phyloP scores from a whole-genome alignment of 2,888 invertebrate species.

The Athetis lepigone region DNA sequence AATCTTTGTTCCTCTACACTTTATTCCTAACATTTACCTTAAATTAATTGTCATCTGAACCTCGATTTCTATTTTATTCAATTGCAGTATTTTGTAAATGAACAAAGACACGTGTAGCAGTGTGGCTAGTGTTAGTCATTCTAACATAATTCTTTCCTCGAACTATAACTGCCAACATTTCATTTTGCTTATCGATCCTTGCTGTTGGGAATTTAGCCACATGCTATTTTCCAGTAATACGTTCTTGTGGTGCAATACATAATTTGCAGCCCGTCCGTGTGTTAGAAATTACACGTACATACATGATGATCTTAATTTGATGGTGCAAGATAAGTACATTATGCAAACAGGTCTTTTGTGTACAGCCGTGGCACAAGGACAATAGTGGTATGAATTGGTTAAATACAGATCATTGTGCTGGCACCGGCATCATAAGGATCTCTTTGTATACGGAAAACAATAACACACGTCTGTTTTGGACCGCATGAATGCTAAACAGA shows the following conservation, averaged over 20 bases:
- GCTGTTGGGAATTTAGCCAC: slow-evolving; percentile 53
- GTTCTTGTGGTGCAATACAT: slow-evolving; percentile 61
- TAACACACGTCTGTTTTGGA: slow-evolving; percentile 76
- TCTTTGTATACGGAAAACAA: slow-evolving; percentile 85
- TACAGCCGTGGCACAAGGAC: slow-evolving; percentile 75
- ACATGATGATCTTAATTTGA: slow-evolving; percentile 71
- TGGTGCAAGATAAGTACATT: slow-evolving; percentile 77
- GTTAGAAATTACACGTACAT: slow-evolving; percentile 59
- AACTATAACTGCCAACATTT: slow-evolving; percentile 42
- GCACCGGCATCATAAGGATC: slow-evolving; percentile 81
- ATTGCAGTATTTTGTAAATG: background rate
- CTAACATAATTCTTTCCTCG: slow-evolving; percentile 49
- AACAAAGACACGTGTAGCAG: background rate
- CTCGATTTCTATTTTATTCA: background rate
- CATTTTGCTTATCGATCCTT: slow-evolving; percentile 60
- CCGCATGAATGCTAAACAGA: slow-evolving; percentile 66
- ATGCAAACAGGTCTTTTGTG: slow-evolving; percentile 85
- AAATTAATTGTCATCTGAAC: background rate
- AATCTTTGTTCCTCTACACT: background rate
- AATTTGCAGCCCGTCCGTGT: slow-evolving; percentile 54
- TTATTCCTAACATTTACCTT: background rate
- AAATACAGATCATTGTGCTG: slow-evolving; percentile 82
- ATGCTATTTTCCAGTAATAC: slow-evolving; percentile 60
- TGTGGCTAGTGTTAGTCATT: slow-evolving; percentile 16
- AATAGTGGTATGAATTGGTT: slow-evolving; percentile 82